Evolutionary conservation across 2,888 invertebrate genomes (phyloP).

Genomic region (Drosophila paracracens): DNA sequence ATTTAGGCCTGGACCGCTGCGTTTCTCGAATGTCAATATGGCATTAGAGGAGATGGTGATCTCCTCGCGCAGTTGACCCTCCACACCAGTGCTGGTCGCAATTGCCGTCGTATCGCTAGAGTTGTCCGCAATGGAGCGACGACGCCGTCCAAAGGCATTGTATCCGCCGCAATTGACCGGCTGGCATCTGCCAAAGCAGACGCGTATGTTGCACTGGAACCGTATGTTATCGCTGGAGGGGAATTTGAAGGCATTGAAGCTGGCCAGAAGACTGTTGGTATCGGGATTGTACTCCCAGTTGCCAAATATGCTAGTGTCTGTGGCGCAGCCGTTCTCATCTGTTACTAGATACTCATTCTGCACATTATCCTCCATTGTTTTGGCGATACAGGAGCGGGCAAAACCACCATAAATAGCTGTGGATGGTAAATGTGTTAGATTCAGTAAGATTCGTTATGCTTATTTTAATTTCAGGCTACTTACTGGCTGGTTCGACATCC

Average conservation of each 20-base stretch:
- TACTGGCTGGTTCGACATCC: slow-evolving; percentile 91
- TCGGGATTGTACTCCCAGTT: slow-evolving; percentile 96
- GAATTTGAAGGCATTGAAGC: slow-evolving; percentile 97
- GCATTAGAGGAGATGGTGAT: slow-evolving; percentile 96
- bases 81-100: slow-evolving; percentile 87
- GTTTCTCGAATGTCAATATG: slow-evolving; percentile 94
- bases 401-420: slow-evolving; percentile 96
- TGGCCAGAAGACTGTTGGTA: slow-evolving; percentile 93
- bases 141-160: slow-evolving; percentile 94
- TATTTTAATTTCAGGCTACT: slow-evolving; percentile 70
- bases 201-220: slow-evolving; percentile 97
- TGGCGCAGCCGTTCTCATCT: slow-evolving; percentile 97
- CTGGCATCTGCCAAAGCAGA: slow-evolving; percentile 97
- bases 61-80: slow-evolving; percentile 95
- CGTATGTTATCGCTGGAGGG: slow-evolving; percentile 96
- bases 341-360: slow-evolving; percentile 97
- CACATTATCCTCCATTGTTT: slow-evolving; percentile 94
- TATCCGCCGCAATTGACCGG: slow-evolving; percentile 96
- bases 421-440: slow-evolving; percentile 5
- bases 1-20: slow-evolving; percentile 91
- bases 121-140: slow-evolving; percentile 86
- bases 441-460: not conserved
- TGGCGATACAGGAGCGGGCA: slow-evolving; percentile 96
- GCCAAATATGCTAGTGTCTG: slow-evolving; percentile 95
- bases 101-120: slow-evolving; percentile 86